Conservation (phyloP, 2,888 invertebrate species). For the Latrodectus hesperus region DNA sequence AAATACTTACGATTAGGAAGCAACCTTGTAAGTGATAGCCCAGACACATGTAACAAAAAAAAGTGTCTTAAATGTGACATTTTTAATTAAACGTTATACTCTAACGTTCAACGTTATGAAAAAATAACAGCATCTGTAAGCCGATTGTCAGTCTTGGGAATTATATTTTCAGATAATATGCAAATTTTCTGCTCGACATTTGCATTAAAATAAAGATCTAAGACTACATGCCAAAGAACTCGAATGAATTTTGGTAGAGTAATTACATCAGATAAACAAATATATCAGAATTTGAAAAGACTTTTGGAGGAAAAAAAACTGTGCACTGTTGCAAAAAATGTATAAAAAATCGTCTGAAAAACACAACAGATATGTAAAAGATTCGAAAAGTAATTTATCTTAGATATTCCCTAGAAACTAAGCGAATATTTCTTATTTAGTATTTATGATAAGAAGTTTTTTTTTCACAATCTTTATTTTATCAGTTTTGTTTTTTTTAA, state of each 20-base stretch:
- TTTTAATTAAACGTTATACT: constrained; percentile 44
- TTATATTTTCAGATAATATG: constrained; percentile 37
- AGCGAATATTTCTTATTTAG: neutral
- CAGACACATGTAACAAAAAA: neutral
- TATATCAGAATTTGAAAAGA: neutral
- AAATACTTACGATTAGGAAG: too few species aligned
- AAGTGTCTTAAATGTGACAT: neutral
- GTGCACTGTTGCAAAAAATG: constrained; percentile 3
- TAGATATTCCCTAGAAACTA: neutral
- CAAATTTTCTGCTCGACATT: constrained; percentile 40
- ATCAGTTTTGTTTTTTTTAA: neutral
- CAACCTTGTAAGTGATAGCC: neutral
- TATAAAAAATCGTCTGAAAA: neutral
- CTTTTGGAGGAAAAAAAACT: neutral
- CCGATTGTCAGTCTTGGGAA: constrained; percentile 17
- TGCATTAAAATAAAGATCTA: constrained; percentile 38
- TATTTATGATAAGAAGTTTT: neutral
- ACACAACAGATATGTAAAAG: neutral
- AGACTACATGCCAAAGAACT: neutral
- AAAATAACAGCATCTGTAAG: neutral
- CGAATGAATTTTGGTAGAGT: neutral
- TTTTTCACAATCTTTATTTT: neutral
- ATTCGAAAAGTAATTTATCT: neutral
- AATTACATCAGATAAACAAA: neutral
- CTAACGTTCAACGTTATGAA: neutral